Percentiles rank a stretch among this genome's conserved stretches.
Evolutionary conservation across 2,113 vertebrate species (phyloP).

Genomic region (Tor tambroides): DNA sequence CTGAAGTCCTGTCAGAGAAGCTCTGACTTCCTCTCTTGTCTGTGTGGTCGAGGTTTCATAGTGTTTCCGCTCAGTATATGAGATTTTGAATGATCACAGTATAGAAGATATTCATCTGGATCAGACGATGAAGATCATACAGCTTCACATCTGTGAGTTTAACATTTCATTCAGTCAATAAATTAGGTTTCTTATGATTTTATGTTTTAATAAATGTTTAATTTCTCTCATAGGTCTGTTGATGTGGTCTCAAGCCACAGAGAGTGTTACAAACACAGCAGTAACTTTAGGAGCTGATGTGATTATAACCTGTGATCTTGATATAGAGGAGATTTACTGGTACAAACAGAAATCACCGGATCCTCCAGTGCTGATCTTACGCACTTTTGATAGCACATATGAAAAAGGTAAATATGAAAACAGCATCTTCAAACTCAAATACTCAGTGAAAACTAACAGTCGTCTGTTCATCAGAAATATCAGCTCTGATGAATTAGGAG

Average conservation of each 20-base stretch:
- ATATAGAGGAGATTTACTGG: background rate
- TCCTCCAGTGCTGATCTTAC: background rate
- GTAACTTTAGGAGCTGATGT: background rate
- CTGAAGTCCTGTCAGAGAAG: background rate
- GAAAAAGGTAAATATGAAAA: rapidly evolving
- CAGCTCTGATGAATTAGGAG: no score
- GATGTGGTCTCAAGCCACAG: background rate
- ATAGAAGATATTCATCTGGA: background rate
- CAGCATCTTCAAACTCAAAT: background rate
- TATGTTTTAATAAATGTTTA: no score
- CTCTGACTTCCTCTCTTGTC: background rate
- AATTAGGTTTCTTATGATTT: no score
- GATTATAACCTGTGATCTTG: background rate
- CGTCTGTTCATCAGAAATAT: no score
- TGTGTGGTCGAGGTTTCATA: background rate
- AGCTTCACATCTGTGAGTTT: no score
- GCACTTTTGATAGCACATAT: background rate
- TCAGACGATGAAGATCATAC: no score
- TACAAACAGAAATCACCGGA: background rate
- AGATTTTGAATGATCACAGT: no score
- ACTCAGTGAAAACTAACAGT: background rate
- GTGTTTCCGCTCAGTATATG: no score
- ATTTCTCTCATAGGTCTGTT: background rate
- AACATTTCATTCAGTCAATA: background rate
- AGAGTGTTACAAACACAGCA: background rate